Evolutionary conservation across 2,888 invertebrate species (phyloP).

Genomic region (Cistogaster globosa): DNA sequence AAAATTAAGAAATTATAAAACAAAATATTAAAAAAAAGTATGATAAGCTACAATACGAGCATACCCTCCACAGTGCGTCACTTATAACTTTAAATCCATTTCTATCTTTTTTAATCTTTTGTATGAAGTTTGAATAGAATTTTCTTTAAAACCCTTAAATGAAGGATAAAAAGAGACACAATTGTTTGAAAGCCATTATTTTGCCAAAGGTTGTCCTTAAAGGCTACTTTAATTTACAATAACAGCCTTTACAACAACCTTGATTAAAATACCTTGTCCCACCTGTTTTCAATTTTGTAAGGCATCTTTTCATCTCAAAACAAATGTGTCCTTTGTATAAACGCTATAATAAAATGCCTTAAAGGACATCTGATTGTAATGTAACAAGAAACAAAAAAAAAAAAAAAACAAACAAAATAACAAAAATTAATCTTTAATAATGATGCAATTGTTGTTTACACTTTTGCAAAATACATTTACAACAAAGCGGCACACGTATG

Average conservation of each 20-base stretch:
- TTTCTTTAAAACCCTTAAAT: not conserved
- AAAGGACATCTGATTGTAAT: slow-evolving; percentile 25
- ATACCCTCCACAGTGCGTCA: not conserved
- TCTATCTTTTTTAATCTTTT: not conserved
- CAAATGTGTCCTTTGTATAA: not conserved
- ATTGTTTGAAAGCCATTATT: not conserved
- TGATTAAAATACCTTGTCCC: not conserved
- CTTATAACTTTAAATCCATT: not conserved
- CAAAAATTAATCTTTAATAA: slow-evolving; percentile 50
- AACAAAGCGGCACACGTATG: not conserved
- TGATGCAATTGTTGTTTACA: slow-evolving; percentile 50
- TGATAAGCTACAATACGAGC: no score
- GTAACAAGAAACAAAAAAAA: not conserved
- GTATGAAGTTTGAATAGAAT: not conserved
- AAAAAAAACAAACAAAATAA: not conserved
- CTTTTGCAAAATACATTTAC: slow-evolving; percentile 11
- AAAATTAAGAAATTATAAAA: no score
- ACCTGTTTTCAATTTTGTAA: not conserved
- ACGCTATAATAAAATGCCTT: not conserved
- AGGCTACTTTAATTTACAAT: not conserved
- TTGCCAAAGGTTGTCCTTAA: not conserved
- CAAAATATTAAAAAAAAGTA: no score
- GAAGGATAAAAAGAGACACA: not conserved
- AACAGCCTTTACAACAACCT: slow-evolving; percentile 12
- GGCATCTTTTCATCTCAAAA: not conserved